A percentile compares a stretch with the other conserved stretches of the same genome.
Evolutionary conservation across 2,797 vertebrate species (phyloP).

Genomic region (Neoniphon sammara): DNA sequence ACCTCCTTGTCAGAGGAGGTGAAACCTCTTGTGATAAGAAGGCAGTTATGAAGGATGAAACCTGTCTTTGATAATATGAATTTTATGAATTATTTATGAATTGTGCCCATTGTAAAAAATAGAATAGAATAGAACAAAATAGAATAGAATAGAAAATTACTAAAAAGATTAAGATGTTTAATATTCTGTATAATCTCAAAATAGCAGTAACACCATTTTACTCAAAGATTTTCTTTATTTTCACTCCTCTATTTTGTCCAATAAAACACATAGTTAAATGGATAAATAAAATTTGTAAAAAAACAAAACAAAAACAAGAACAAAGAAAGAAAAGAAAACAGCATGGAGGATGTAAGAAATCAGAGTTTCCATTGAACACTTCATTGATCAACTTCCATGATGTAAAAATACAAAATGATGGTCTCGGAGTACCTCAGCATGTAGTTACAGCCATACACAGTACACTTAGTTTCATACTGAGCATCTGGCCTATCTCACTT

Average conservation of each 20-base stretch:
- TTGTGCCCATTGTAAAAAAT: neutral
- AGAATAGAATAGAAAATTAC: neutral
- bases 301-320: neutral
- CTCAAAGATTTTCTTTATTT: conserved; percentile 46
- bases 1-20: too few relatives aligned
- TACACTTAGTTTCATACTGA: neutral
- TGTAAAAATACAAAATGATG: neutral
- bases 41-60: too few relatives aligned
- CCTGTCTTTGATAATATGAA: too few relatives aligned
- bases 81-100: too few relatives aligned
- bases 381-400: conserved; percentile 61
- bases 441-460: neutral
- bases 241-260: conserved; percentile 11
- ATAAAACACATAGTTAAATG: conserved; percentile 25
- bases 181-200: neutral
- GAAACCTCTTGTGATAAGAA: too few relatives aligned
- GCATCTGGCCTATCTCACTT: neutral
- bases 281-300: conserved; percentile 50
- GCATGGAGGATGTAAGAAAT: conserved; percentile 59
- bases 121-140: neutral
- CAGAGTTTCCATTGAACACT: conserved; percentile 63
- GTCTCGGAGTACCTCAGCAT: neutral
- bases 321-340: neutral
- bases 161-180: neutral
- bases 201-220: neutral